Percentiles rank a stretch among this genome's conserved stretches.
Conservation (phyloP, 2,797 vertebrate species). For the Parambassis ranga region DNA sequence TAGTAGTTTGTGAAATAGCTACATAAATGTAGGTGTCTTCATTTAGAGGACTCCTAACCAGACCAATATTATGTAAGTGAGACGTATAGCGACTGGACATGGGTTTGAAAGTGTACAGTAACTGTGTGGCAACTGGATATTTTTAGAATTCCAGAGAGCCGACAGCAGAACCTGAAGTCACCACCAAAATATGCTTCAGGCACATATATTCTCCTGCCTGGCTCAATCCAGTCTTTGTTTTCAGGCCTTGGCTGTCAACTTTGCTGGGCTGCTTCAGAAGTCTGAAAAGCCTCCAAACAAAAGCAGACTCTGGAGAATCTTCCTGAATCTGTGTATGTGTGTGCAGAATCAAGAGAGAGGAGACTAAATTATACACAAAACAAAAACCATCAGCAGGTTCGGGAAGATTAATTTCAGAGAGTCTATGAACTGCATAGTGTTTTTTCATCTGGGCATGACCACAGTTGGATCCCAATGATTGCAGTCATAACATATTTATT, state of each 20-base stretch:
- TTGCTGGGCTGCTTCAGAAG: not conserved
- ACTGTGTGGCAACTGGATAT: constrained; percentile 46
- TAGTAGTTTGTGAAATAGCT: too few relatives aligned
- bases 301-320: not conserved
- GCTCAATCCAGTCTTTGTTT: constrained; percentile 35
- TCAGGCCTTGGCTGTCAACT: not conserved
- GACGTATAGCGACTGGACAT: not conserved
- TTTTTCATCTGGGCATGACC: not conserved
- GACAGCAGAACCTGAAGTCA: constrained; percentile 23
- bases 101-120: not conserved
- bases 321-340: too few relatives aligned
- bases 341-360: not conserved
- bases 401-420: too few relatives aligned
- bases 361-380: too few relatives aligned
- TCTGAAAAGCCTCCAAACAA: not conserved
- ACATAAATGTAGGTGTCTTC: constrained; percentile 6
- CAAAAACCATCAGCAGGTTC: too few relatives aligned
- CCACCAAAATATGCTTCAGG: constrained; percentile 22
- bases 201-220: constrained; percentile 6
- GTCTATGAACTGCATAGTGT: too few relatives aligned
- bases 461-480: not conserved
- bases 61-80: constrained; percentile 25
- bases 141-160: constrained; percentile 45
- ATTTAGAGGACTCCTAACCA: not conserved
- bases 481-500: constrained; percentile 38